A percentile compares a stretch with the other conserved stretches of the same genome.
phyloP scores from a whole-genome alignment of 2,888 invertebrate genomes.

The Tenthredo livida region DNA sequence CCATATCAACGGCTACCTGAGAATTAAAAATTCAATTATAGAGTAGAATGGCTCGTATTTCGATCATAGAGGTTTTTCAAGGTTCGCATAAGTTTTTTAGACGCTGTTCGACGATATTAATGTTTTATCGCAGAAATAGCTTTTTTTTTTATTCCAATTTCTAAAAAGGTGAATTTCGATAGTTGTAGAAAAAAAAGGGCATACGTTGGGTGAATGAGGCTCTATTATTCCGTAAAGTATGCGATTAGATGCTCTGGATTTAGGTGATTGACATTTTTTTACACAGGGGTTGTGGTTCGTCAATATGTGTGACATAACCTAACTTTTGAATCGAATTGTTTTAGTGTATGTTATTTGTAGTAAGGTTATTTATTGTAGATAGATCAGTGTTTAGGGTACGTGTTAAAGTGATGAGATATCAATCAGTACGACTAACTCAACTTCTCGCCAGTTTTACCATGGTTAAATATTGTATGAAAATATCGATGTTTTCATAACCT shows the following conservation, averaged over 20 bases:
- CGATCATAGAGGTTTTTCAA: not conserved
- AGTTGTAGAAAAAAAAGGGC: not conserved
- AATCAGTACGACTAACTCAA: not conserved
- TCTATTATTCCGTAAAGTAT: not conserved
- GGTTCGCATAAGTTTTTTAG: not conserved
- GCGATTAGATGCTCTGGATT: not conserved
- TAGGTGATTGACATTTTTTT: not conserved
- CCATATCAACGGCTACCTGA: slow-evolving; percentile 57
- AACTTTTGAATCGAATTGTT: slow-evolving; percentile 14
- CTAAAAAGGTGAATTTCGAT: not conserved
- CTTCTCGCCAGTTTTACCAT: not conserved
- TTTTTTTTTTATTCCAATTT: not conserved
- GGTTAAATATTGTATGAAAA: not conserved
- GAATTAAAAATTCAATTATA: slow-evolving; percentile 52
- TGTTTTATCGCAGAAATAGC: not conserved
- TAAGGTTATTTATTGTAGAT: not conserved
- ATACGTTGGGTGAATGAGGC: not conserved
- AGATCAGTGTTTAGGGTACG: not conserved
- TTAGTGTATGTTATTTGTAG: not conserved
- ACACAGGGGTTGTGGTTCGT: not conserved
- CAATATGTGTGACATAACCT: slow-evolving; percentile 46
- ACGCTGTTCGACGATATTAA: not conserved
- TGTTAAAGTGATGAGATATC: not conserved
- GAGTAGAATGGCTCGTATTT: not conserved
- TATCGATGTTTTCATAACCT: slow-evolving; percentile 47